A percentile compares a stretch with the other conserved stretches of the same genome.
These are phyloP conservation scores for Strix aluco DNA, from an alignment of 2,113 vertebrate genomes.

Conservation along the genomic window DNA sequence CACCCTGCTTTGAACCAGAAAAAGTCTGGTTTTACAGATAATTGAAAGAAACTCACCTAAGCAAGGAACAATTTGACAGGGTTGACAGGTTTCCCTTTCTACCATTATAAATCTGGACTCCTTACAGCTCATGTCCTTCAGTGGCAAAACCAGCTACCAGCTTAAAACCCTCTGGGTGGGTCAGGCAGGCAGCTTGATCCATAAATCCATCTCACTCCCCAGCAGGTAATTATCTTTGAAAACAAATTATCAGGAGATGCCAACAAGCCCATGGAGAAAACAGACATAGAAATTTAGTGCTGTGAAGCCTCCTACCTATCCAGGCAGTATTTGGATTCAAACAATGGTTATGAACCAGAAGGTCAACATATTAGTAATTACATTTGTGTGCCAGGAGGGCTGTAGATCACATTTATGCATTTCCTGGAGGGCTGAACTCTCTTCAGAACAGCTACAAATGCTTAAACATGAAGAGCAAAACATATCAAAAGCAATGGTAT, in stretches of 20 bases:
- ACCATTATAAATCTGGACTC: background rate
- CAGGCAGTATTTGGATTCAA: background rate
- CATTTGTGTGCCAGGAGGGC: background rate
- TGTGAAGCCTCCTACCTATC: background rate
- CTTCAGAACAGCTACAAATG: slow-evolving; percentile 1
- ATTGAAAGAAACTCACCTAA: slow-evolving; percentile 22
- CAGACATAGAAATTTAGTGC: background rate
- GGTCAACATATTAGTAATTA: background rate
- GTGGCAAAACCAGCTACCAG: background rate
- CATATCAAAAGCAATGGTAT: background rate
- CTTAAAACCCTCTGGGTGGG: background rate
- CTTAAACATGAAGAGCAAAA: slow-evolving; percentile 1
- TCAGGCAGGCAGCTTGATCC: background rate
- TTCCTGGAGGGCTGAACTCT: slow-evolving; percentile 18
- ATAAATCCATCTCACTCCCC: background rate
- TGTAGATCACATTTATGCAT: slow-evolving; percentile 11
- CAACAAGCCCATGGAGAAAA: background rate
- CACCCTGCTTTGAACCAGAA: slow-evolving; percentile 24
- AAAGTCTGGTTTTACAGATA: background rate
- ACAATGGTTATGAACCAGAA: background rate
- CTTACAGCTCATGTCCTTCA: background rate
- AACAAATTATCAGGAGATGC: background rate
- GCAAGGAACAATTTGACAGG: background rate
- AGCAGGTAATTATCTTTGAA: background rate
- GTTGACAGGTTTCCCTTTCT: background rate